Evolutionary conservation across 2,888 invertebrate genomes (phyloP).

Genomic region (Drosophila nigricruria): DNA sequence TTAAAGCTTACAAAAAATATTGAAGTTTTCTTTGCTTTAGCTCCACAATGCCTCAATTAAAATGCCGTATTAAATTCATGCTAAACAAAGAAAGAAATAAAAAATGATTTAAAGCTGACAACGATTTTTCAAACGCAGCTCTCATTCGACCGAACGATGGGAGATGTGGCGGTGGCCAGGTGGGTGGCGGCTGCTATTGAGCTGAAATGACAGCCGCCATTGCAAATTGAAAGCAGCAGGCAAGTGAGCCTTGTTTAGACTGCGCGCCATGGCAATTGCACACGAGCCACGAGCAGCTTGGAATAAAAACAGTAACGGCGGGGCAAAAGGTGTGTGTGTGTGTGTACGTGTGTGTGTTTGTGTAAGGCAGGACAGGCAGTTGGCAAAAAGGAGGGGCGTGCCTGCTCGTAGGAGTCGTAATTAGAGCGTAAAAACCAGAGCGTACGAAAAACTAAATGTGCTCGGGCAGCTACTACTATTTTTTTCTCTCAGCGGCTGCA

Average conservation of each 20-base stretch:
- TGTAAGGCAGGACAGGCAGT: constrained; percentile 18
- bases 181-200: constrained; percentile 60
- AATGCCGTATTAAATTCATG: constrained; percentile 2
- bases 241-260: constrained; percentile 80
- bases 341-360: constrained; percentile 7
- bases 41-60: neutral
- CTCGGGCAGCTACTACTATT: constrained; percentile 76
- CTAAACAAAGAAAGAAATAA: neutral
- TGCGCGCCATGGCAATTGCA: constrained; percentile 77
- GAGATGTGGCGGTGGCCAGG: constrained; percentile 9
- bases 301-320: constrained; percentile 58
- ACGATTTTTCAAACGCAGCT: constrained; percentile 38
- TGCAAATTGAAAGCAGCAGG: constrained; percentile 79
- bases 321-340: constrained; percentile 4
- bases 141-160: constrained; percentile 24
- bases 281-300: constrained; percentile 53
- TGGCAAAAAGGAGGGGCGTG: neutral
- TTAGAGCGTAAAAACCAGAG: constrained; percentile 85
- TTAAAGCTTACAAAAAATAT: neutral
- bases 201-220: constrained; percentile 79
- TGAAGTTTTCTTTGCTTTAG: neutral
- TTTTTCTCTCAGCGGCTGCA: constrained; percentile 52
- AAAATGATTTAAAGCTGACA: constrained; percentile 20
- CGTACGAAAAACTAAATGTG: constrained; percentile 80
- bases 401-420: constrained; percentile 78